Conservation (phyloP, 2,888 invertebrate genomes). For the Nesidiocoris tenuis region DNA sequence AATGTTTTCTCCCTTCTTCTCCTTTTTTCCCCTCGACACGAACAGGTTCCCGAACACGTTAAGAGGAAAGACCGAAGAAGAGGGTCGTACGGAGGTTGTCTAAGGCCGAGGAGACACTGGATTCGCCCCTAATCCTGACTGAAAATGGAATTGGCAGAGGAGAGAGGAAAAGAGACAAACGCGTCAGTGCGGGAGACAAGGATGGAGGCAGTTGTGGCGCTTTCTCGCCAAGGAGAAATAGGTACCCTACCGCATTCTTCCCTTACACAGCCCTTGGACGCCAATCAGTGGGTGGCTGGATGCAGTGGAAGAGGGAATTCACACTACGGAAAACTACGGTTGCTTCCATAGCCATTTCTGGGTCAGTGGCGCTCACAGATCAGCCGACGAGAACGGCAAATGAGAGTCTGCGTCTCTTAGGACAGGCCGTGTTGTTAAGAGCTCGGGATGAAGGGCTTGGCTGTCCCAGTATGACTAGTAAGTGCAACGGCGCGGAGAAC, state of each 20-base stretch:
- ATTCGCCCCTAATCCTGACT: not conserved
- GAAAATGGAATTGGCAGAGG: not conserved
- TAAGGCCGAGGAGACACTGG: not conserved
- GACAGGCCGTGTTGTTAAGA: too few relatives aligned
- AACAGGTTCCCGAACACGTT: not conserved
- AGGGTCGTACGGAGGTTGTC: not conserved
- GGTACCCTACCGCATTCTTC: not conserved
- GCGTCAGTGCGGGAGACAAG: not conserved
- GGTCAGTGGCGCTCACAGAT: not conserved
- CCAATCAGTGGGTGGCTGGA: not conserved
- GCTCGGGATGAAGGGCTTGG: too few relatives aligned
- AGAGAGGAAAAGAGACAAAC: not conserved
- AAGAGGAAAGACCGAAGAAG: not conserved
- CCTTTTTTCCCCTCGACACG: not conserved
- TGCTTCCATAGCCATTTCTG: not conserved
- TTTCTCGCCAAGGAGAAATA: not conserved
- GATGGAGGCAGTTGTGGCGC: not conserved
- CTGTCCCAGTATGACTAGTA: too few relatives aligned
- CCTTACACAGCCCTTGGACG: not conserved
- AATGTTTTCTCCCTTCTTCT: not conserved
- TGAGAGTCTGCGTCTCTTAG: not conserved
- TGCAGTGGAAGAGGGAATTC: not conserved
- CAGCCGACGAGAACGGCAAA: not conserved
- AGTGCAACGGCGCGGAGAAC: too few relatives aligned
- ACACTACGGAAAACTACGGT: not conserved